phyloP scores from a whole-genome alignment of 2,888 invertebrate genomes.

The Neria commutata region DNA sequence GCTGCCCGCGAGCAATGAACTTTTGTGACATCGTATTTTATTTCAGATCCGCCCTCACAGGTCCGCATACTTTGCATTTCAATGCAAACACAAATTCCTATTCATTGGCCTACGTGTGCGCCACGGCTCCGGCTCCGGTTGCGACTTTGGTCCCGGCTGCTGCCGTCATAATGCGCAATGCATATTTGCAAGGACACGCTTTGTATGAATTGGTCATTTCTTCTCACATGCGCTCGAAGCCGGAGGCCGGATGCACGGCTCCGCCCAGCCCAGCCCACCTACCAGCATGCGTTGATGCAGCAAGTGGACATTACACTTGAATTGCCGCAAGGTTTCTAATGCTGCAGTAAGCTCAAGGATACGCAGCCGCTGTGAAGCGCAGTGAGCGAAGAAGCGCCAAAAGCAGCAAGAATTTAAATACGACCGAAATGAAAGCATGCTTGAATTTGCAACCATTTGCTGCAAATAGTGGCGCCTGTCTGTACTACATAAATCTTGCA shows the following conservation, averaged over 20 bases:
- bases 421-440: too few species aligned
- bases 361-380: not conserved
- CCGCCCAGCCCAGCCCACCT: too few species aligned
- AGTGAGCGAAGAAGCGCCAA: too few species aligned
- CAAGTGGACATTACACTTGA: constrained; percentile 9
- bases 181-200: constrained; percentile 15
- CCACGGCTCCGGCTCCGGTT: not conserved
- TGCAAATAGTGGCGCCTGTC: too few species aligned
- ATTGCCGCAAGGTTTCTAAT: constrained; percentile 5
- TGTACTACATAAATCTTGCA: too few species aligned
- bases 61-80: not conserved
- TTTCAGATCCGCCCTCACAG: constrained; percentile 19
- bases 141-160: constrained; percentile 9
- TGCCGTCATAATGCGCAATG: constrained; percentile 13
- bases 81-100: constrained; percentile 14
- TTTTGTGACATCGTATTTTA: constrained; percentile 35
- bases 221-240: too few species aligned
- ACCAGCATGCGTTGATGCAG: not conserved
- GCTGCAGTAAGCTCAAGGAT: constrained; percentile 10
- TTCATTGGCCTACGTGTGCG: constrained; percentile 14
- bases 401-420: too few species aligned
- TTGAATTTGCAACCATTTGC: too few species aligned
- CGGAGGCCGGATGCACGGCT: too few species aligned
- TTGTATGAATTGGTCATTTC: constrained; percentile 12
- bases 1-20: constrained; percentile 56